Evolutionary conservation across 1,140 invertebrate species (phyloP), one percentile per base, ranked within the genome.

Genomic region (Drosophila yakuba): DNA sequence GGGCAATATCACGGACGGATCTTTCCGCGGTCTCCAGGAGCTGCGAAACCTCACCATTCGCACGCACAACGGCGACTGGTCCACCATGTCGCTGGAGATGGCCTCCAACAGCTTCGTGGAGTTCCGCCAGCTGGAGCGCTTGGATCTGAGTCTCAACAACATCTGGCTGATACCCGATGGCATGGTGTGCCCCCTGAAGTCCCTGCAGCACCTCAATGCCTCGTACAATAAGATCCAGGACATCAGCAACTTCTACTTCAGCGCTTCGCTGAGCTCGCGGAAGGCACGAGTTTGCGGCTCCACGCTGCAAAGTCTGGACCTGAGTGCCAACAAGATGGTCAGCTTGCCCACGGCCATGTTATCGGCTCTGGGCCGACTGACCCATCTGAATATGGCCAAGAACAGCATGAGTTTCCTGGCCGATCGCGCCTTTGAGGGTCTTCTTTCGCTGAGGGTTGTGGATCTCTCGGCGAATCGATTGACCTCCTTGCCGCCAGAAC

Each of bases 61-160:
- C 74, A 98, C 97, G 11, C 96, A 97, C 92, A 98, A 98, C 91
- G 96, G 95, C 39, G 96, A 97, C 89, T 98, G 97, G 97, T 96
- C 96, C 11, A 95, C 96, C 6, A 96, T 97, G 95, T 95, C 95
- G 36, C 92, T 98, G 73, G 96, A 97, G 85, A 94, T 98, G 48
- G 95, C 95, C 14, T 94, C 94, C 3, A 95, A 95, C 14, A 96
- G 95, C 12, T 98, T 97, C 92, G 95, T 94, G 54, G 91, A 96
- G 88, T 94, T 97, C 35, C 93, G 94, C 59, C 94, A 96, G 81
- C 92, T 97, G 69, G 95, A 97, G 93, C 94, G 95, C 43, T 93
- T 98, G 50, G 97, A 98, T 93, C 93, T 98, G 10, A 96, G 96
- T 56, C 94, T 96, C 88, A 98, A 98, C 92, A 97, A 97, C 93